Evolutionary conservation across 2,888 invertebrate genomes (phyloP).

Genomic region (Amorpha juglandis): DNA sequence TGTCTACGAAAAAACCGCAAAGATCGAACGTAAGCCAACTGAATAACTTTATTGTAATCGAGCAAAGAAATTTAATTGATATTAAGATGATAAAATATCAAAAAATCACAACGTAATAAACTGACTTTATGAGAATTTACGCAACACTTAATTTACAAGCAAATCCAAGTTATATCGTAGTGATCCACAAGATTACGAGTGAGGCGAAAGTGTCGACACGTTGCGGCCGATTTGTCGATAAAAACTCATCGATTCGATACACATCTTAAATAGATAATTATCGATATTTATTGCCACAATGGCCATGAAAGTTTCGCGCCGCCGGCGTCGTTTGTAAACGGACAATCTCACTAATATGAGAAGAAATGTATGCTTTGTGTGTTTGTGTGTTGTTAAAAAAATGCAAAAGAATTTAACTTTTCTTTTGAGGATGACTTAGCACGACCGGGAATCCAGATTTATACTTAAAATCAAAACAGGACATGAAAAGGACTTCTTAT

Average conservation of each 20-base stretch:
- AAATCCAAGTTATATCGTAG: not conserved
- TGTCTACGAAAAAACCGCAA: too few species aligned
- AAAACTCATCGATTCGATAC: conserved; percentile 54
- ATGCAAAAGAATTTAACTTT: not conserved
- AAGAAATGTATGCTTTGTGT: not conserved
- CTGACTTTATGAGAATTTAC: too few species aligned
- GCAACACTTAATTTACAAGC: not conserved
- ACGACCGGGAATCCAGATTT: too few species aligned
- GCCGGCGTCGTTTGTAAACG: conserved; percentile 22
- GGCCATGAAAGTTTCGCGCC: conserved; percentile 31
- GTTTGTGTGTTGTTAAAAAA: not conserved
- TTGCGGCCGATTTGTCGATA: conserved; percentile 26
- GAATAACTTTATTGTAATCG: too few species aligned
- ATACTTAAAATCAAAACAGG: too few species aligned
- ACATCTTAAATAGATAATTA: conserved; percentile 55
- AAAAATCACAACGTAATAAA: too few species aligned
- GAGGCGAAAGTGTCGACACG: conserved; percentile 21
- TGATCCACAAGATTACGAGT: conserved; percentile 10
- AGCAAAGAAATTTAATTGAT: too few species aligned
- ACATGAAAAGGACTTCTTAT: too few species aligned
- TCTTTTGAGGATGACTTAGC: not conserved
- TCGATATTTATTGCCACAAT: conserved; percentile 49
- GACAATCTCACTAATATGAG: not conserved
- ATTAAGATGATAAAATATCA: too few species aligned
- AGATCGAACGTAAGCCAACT: too few species aligned